A percentile compares a stretch with the other conserved stretches of the same genome.
Evolutionary conservation across 2,113 vertebrate genomes (phyloP).

Genomic region (Xerus inauris): DNA sequence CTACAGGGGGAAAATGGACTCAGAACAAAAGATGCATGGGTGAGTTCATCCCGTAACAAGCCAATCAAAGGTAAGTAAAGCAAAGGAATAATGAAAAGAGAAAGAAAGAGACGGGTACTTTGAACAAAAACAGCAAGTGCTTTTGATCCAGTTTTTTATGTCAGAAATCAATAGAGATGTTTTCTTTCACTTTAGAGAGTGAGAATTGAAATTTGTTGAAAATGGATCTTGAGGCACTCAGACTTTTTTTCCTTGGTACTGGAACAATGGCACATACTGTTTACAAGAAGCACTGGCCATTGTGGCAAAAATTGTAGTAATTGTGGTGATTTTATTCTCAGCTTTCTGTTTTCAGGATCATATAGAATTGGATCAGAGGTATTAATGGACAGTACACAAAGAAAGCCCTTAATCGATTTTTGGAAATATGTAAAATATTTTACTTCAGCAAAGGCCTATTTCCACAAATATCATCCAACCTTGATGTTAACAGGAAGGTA

Average conservation of each 20-base stretch:
- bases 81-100: constrained; percentile 6
- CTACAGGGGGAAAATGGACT: background rate
- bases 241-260: constrained; percentile 35
- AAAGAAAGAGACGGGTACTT: constrained; percentile 45
- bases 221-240: constrained; percentile 71
- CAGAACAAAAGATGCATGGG: constrained; percentile 41
- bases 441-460: background rate
- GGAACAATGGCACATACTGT: constrained; percentile 57
- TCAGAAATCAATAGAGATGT: constrained; percentile 78
- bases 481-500: background rate
- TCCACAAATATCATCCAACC: background rate
- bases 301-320: constrained; percentile 56
- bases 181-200: constrained; percentile 75
- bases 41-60: constrained; percentile 44
- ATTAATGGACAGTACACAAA: background rate
- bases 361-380: constrained; percentile 11
- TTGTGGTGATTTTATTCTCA: constrained; percentile 23
- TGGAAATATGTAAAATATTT: constrained; percentile 64
- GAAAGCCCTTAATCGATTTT: background rate
- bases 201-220: constrained; percentile 76
- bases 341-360: constrained; percentile 29
- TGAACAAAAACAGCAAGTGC: constrained; percentile 63
- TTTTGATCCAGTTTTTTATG: constrained; percentile 71
- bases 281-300: constrained; percentile 47
- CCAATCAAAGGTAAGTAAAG: constrained; percentile 61